Percentiles rank a stretch among this genome's conserved stretches.
Evolutionary conservation across 2,888 invertebrate genomes (phyloP).

Genomic region (Oscheius onirici): DNA sequence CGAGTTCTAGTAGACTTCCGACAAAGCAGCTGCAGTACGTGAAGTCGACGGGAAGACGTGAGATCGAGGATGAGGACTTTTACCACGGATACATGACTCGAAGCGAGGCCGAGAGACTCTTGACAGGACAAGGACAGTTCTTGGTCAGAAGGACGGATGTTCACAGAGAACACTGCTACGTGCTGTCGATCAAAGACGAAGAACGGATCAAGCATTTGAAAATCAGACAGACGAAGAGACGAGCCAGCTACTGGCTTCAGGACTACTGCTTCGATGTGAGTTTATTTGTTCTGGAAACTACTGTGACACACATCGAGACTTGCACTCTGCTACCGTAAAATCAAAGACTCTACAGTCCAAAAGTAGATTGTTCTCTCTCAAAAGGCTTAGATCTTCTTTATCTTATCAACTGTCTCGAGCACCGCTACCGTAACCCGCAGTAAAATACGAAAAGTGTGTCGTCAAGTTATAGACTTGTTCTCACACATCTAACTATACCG

Average conservation of each 20-base stretch:
- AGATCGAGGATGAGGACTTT: constrained; percentile 53
- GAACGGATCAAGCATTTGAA: constrained; percentile 41
- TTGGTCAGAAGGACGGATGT: constrained; percentile 52
- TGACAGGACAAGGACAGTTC: constrained; percentile 47
- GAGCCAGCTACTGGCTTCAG: constrained; percentile 43
- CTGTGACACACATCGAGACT: too few relatives aligned
- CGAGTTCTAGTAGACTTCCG: too few relatives aligned
- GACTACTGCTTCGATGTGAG: constrained; percentile 53
- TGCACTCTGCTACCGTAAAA: too few relatives aligned
- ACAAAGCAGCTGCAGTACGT: not conserved
- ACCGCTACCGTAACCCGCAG: too few relatives aligned
- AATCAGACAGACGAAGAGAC: constrained; percentile 43
- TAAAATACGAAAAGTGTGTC: too few relatives aligned
- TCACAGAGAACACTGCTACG: constrained; percentile 32
- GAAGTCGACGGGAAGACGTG: not conserved
- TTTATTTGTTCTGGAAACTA: not conserved
- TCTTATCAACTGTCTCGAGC: too few relatives aligned
- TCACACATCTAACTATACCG: too few relatives aligned
- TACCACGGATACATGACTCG: constrained; percentile 58
- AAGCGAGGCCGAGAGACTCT: constrained; percentile 44
- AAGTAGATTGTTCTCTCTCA: too few relatives aligned
- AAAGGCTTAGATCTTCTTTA: too few relatives aligned
- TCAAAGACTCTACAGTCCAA: too few relatives aligned
- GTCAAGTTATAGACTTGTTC: too few relatives aligned
- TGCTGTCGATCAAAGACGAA: constrained; percentile 43